A percentile compares a stretch with the other conserved stretches of the same genome.
These are phyloP conservation scores for Silvanus unidentatus DNA, from an alignment of 2,888 invertebrate genomes.

Conservation along the genomic window DNA sequence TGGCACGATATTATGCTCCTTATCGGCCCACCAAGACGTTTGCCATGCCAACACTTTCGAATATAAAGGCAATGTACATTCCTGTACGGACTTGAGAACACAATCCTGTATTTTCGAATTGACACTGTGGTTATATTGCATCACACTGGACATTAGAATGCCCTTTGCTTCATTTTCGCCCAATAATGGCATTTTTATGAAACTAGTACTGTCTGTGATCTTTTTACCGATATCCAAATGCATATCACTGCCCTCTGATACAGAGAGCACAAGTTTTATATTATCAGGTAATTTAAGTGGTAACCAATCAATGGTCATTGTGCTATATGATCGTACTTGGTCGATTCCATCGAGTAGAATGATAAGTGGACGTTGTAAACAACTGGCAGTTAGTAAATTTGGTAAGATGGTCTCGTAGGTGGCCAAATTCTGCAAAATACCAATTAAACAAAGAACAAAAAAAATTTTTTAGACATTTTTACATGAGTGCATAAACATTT, in stretches of 20 bases:
- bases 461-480: constrained; percentile 33
- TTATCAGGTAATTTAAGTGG: constrained; percentile 66
- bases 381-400: constrained; percentile 50
- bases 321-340: constrained; percentile 53
- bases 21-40: constrained; percentile 55
- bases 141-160: constrained; percentile 51
- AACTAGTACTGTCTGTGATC: constrained; percentile 33
- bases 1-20: constrained; percentile 51
- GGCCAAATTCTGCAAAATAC: constrained; percentile 58
- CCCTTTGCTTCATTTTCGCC: constrained; percentile 50
- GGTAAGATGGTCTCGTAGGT: constrained; percentile 61
- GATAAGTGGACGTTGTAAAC: constrained; percentile 56
- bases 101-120: constrained; percentile 56
- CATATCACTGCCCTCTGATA: constrained; percentile 53
- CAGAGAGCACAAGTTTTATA: constrained; percentile 71
- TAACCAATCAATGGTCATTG: constrained; percentile 67
- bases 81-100: constrained; percentile 54
- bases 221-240: constrained; percentile 41
- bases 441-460: constrained; percentile 1
- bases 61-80: constrained; percentile 63
- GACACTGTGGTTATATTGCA: constrained; percentile 57
- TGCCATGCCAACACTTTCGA: constrained; percentile 62
- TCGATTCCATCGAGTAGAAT: constrained; percentile 75
- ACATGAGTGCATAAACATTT: constrained; percentile 59
- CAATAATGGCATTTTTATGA: constrained; percentile 49